Percentiles rank a stretch among this genome's conserved stretches.
phyloP scores from a whole-genome alignment of 2,113 vertebrate genomes.

The Pampusana beccarii region DNA sequence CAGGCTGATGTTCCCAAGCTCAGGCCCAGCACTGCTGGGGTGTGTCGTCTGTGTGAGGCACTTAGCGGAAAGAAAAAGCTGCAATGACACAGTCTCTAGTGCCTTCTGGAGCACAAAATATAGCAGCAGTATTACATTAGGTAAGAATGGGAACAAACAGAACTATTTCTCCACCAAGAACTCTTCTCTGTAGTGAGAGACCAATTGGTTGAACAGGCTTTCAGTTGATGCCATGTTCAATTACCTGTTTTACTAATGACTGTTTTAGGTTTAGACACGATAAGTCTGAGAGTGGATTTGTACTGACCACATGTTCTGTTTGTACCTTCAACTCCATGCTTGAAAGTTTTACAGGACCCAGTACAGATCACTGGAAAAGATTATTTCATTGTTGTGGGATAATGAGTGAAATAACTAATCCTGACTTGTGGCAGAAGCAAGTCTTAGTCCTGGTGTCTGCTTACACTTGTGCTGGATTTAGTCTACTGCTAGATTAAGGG shows the following conservation, averaged over 20 bases:
- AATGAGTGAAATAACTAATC: background rate
- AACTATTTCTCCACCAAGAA: background rate
- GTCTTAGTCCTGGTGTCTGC: background rate
- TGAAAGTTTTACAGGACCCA: background rate
- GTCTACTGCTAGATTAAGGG: background rate
- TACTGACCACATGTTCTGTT: background rate
- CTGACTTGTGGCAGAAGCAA: background rate
- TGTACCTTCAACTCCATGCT: background rate
- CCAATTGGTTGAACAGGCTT: background rate
- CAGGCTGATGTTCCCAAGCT: slow-evolving; percentile 70
- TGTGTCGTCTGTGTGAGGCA: slow-evolving; percentile 41
- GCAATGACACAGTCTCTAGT: background rate
- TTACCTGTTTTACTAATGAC: background rate
- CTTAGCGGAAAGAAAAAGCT: slow-evolving; percentile 33
- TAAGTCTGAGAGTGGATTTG: background rate
- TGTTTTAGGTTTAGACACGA: background rate
- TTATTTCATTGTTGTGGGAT: background rate
- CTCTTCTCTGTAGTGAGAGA: background rate
- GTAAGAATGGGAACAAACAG: background rate
- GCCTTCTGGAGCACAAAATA: slow-evolving; percentile 28
- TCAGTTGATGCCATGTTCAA: background rate
- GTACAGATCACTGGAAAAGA: background rate
- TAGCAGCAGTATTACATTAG: background rate
- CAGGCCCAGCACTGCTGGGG: slow-evolving; percentile 46
- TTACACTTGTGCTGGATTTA: background rate